Base-by-base conservation (phyloP, 1,140 invertebrate genomes). In the Acromyrmex heyeri region DNA sequence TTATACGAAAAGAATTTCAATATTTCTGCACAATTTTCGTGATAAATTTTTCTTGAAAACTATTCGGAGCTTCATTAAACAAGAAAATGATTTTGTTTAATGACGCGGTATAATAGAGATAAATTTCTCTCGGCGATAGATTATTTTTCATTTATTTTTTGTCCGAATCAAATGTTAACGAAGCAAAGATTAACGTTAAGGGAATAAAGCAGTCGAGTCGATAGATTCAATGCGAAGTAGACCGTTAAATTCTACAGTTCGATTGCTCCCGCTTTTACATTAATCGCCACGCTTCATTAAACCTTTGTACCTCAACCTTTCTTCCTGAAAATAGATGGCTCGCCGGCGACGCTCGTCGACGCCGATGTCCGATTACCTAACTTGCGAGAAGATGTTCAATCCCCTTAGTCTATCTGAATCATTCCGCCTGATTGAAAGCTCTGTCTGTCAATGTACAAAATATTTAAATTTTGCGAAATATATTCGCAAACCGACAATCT, bases 251-350 rank as follows among this genome's bases (percentile, higher is more conserved):
- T 83, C 79, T 83, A 50, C 69, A 62, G 55, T 73, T 75, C 12
- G 27, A 75, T 75, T 62, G 79, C 79, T 61, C 38, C 53, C 55
- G 38, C 69, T 75, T 75, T 83, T 83, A 62, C 70, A 75, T 83
- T 83, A 83, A 83, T 73, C 55, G 79, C 24, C 57, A 83, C 24
- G 79, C 67, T 73, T 82, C 79, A 82, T 83, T 83, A 83, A 83
- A 82, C 55, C 79, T 61, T 72, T 72, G 44, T 82, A 73, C 27
- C 24, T 73, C 38, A 30, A 21, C 16, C 53, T 50, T 83, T 75
- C 16, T 27, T 38, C n/a, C 38, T 61, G 55, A 61, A 61, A 83
- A 83, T 75, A 27, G 69, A 83, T 62, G 69, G 69, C 55, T 83
- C 55, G 44, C 24, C 24, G 57, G 27, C 57, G 55, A 75, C 44